A percentile compares a stretch with the other conserved stretches of the same genome.
These are phyloP conservation scores for Ectropis crepuscularia DNA, from an alignment of 2,888 invertebrate species.

Conservation along the genomic window DNA sequence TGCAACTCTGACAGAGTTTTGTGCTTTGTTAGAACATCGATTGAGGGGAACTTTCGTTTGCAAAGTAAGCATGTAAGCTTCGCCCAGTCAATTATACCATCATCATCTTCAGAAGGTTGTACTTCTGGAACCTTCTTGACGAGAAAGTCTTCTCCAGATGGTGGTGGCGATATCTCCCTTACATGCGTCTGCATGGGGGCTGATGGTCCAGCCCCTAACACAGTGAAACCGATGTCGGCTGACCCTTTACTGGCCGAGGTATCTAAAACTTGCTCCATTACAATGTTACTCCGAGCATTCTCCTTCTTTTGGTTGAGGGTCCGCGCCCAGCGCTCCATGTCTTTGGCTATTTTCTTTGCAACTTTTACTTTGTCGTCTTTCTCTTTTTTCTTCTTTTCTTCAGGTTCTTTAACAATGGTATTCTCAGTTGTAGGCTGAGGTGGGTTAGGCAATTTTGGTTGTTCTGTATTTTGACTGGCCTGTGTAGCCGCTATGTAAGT, in stretches of 20 bases:
- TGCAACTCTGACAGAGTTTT: conserved; percentile 97
- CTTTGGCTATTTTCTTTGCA: conserved; percentile 98
- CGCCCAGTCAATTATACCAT: conserved; percentile 93
- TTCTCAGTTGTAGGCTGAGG: conserved; percentile 62
- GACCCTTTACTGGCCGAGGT: conserved; percentile 87
- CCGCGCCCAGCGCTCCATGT: conserved; percentile 95
- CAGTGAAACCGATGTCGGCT: conserved; percentile 97
- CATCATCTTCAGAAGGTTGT: conserved; percentile 87
- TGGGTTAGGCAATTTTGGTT: conserved; percentile 50
- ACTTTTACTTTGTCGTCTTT: conserved; percentile 98
- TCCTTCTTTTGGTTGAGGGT: conserved; percentile 98
- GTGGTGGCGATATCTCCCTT: conserved; percentile 70
- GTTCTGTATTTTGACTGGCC: conserved; percentile 67
- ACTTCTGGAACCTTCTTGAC: conserved; percentile 75
- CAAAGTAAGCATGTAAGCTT: conserved; percentile 97
- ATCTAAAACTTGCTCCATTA: conserved; percentile 76
- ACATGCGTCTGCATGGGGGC: conserved; percentile 57
- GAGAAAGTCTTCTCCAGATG: conserved; percentile 68
- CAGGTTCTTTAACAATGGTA: conserved; percentile 62
- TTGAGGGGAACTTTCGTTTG: conserved; percentile 96
- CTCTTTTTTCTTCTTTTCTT: conserved; percentile 88
- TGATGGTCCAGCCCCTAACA: conserved; percentile 89
- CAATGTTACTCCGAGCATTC: conserved; percentile 75
- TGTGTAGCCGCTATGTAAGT: conserved; percentile 85
- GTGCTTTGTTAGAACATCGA: conserved; percentile 95